phyloP scores from a whole-genome alignment of 2,113 vertebrate genomes.

The Pavo muticus region DNA sequence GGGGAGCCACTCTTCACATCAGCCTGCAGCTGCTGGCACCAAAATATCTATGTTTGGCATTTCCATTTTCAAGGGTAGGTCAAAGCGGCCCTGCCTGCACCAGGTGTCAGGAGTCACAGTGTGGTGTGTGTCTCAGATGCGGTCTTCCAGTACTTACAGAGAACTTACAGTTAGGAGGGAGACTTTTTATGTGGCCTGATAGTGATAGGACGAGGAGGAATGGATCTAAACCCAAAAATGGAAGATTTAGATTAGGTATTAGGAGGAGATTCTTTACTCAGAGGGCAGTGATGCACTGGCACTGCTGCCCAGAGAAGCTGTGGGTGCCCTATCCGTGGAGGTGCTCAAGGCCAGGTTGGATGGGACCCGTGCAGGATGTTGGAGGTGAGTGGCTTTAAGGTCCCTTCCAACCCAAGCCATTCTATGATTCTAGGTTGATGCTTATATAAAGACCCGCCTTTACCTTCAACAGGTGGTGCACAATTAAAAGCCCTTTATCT shows the following conservation, averaged over 20 bases:
- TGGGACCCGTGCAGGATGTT: too few species aligned
- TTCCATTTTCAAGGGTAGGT: neutral
- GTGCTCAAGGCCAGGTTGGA: too few species aligned
- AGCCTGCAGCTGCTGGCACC: neutral
- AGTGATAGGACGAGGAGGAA: neutral
- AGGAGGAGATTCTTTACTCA: neutral
- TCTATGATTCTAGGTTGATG: neutral
- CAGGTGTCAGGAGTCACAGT: neutral
- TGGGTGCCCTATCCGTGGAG: neutral
- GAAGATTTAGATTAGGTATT: too few species aligned
- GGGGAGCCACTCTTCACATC: neutral
- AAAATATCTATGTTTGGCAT: neutral
- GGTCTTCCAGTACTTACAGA: neutral
- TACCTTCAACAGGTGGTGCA: neutral
- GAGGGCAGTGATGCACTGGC: neutral
- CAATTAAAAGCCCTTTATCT: neutral
- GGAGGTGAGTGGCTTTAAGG: too few species aligned
- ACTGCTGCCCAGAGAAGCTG: neutral
- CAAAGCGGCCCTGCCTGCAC: neutral
- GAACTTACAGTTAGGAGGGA: neutral
- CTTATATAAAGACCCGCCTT: neutral
- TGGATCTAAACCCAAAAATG: neutral
- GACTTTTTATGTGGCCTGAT: neutral
- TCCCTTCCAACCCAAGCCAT: too few species aligned
- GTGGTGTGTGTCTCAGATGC: neutral